A percentile compares a stretch with the other conserved stretches of the same genome.
Evolutionary conservation across 2,797 vertebrate species (phyloP).

Genomic region (Phaenicophaeus curvirostris): DNA sequence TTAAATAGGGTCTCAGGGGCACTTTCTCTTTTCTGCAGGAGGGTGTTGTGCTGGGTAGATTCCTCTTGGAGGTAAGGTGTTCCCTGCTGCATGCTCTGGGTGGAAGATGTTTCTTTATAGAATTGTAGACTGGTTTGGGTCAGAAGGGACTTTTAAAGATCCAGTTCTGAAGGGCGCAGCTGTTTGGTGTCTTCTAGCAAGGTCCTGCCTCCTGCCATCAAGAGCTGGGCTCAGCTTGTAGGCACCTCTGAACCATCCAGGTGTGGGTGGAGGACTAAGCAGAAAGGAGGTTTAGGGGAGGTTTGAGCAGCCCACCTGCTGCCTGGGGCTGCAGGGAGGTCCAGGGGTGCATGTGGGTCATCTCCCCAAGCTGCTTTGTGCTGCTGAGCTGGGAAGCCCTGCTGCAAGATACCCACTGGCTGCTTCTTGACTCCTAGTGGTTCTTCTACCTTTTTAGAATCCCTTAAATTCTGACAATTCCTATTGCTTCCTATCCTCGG

Average conservation of each 20-base stretch:
- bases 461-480: not conserved
- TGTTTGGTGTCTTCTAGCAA: not conserved
- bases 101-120: not conserved
- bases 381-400: not conserved
- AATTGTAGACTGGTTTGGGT: no score
- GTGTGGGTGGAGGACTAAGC: not conserved
- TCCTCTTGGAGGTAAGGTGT: not conserved
- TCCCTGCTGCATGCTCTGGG: accelerated
- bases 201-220: not conserved
- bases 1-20: not conserved
- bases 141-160: no score
- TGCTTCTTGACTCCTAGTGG: not conserved
- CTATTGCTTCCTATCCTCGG: not conserved
- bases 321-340: not conserved
- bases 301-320: not conserved
- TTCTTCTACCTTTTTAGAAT: not conserved
- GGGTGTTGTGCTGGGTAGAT: not conserved
- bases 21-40: accelerated
- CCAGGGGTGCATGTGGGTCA: not conserved
- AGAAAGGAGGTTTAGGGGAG: not conserved
- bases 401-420: not conserved
- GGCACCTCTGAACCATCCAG: not conserved
- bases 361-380: not conserved
- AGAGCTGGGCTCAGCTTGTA: not conserved
- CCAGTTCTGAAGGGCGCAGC: no score